phyloP scores from a whole-genome alignment of 2,888 invertebrate species.

The Himalopsyche japonica region DNA sequence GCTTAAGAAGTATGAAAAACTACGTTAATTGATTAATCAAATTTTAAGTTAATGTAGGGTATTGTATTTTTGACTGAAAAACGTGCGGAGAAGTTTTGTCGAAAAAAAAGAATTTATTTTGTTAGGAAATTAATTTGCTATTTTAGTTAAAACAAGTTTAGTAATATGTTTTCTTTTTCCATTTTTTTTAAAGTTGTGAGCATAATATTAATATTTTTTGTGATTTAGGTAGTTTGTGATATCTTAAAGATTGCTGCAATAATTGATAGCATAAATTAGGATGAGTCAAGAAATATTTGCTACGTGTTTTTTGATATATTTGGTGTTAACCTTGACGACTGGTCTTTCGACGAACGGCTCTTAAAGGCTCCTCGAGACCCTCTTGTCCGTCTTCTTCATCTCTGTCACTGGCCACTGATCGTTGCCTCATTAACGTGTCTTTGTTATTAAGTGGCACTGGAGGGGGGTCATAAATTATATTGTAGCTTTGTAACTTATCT shows the following conservation, averaged over 20 bases:
- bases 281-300: conserved; percentile 11
- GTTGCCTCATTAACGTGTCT: conserved; percentile 64
- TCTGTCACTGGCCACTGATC: conserved; percentile 64
- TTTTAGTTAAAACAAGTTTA: too few relatives aligned
- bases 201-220: too few relatives aligned
- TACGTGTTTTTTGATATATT: conserved; percentile 21
- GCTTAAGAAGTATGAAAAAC: too few relatives aligned
- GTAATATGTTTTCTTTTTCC: too few relatives aligned
- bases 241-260: background rate
- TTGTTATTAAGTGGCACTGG: conserved; percentile 68
- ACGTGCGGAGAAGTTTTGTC: too few relatives aligned
- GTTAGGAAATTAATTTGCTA: too few relatives aligned
- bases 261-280: background rate
- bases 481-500: background rate
- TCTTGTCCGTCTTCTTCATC: conserved; percentile 63
- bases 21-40: too few relatives aligned
- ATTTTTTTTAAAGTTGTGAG: too few relatives aligned
- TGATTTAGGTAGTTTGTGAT: background rate
- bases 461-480: conserved; percentile 11
- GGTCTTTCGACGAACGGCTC: conserved; percentile 63
- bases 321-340: conserved; percentile 62
- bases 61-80: too few relatives aligned
- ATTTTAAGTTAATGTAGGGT: too few relatives aligned
- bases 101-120: too few relatives aligned
- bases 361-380: conserved; percentile 69